A percentile compares a stretch with the other conserved stretches of the same genome.
phyloP scores from a whole-genome alignment of 2,888 invertebrate genomes.

The Sialis fuliginosa region DNA sequence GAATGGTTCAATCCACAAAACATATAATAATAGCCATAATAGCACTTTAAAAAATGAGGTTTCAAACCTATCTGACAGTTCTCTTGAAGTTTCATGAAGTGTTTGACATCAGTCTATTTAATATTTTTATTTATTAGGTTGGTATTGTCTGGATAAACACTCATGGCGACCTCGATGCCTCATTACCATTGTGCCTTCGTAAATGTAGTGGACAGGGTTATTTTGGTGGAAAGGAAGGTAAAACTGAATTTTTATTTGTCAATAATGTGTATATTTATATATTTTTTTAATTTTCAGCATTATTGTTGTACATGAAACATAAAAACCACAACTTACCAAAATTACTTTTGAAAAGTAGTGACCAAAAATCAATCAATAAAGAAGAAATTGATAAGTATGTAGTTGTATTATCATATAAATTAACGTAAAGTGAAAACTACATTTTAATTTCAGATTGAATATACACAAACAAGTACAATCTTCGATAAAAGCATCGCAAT shows the following conservation, averaged over 20 bases:
- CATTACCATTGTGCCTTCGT: slow-evolving; percentile 27
- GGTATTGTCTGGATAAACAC: slow-evolving; percentile 36
- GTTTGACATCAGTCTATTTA: background rate
- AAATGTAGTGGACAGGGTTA: slow-evolving; percentile 26
- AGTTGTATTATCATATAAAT: background rate
- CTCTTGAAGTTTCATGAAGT: slow-evolving; percentile 5
- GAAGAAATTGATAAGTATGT: background rate
- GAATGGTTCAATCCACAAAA: no score
- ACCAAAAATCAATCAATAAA: background rate
- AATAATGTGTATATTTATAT: background rate
- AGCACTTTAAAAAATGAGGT: no score
- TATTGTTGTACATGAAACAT: background rate
- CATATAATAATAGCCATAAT: no score
- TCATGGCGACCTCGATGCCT: slow-evolving; percentile 30
- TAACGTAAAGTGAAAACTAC: background rate
- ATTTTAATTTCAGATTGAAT: background rate
- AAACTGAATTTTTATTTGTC: background rate
- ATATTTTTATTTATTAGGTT: slow-evolving; percentile 16
- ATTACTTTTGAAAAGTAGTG: no score
- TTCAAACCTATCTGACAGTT: no score
- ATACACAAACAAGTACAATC: background rate
- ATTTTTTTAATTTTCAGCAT: background rate
- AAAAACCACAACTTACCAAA: background rate
- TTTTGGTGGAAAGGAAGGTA: background rate
- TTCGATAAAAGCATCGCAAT: background rate